Percentiles rank a stretch among this genome's conserved stretches.
These are phyloP conservation scores for Caradrina clavipalpis DNA, from an alignment of 2,888 invertebrate genomes.

Conservation along the genomic window DNA sequence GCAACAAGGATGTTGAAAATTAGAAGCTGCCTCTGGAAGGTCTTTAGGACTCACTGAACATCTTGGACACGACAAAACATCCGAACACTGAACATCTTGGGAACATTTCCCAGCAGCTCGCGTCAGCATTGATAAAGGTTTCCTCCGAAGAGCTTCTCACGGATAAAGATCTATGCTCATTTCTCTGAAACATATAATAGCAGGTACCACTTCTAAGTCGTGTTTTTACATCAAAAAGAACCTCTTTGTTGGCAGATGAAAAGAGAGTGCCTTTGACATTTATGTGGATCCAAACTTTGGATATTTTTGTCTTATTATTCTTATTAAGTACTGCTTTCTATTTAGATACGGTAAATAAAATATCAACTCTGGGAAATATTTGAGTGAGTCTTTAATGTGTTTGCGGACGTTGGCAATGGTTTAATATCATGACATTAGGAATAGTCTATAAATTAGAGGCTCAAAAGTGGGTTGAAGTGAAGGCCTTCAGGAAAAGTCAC, in stretches of 20 bases:
- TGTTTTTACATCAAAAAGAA: slow-evolving; percentile 58
- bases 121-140: slow-evolving; percentile 53
- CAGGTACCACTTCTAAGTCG: slow-evolving; percentile 37
- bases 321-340: slow-evolving; percentile 45
- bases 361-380: not conserved
- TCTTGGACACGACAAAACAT: not conserved
- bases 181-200: slow-evolving; percentile 50
- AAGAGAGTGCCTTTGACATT: slow-evolving; percentile 66
- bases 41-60: not conserved
- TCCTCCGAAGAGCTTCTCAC: slow-evolving; percentile 24
- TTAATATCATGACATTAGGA: no score
- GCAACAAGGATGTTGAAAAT: no score
- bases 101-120: not conserved
- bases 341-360: slow-evolving; percentile 9
- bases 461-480: no score
- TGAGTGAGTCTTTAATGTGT: not conserved
- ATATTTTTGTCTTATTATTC: slow-evolving; percentile 60
- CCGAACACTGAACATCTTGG: not conserved
- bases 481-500: no score
- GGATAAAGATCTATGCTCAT: slow-evolving; percentile 45
- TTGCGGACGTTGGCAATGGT: not conserved
- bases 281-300: slow-evolving; percentile 61
- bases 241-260: slow-evolving; percentile 62
- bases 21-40: not conserved
- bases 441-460: no score